Evolutionary conservation across 1,140 invertebrate species (phyloP).

Genomic region (Drosophila asahinai): DNA sequence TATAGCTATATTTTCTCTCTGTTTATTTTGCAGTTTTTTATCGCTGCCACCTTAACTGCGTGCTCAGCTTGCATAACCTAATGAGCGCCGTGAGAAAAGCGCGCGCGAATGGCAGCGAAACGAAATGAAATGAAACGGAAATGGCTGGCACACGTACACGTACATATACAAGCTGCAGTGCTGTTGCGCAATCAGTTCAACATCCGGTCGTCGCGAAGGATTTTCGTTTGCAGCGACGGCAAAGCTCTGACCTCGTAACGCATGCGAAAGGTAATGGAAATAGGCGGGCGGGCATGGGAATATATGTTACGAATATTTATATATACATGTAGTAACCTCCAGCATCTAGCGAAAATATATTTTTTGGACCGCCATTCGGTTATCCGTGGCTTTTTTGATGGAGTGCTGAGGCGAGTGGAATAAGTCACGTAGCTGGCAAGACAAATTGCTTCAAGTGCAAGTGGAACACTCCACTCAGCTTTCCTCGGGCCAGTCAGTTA

Average conservation of each 20-base stretch:
- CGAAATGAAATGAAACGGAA: conserved; percentile 57
- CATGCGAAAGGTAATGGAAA: conserved; percentile 60
- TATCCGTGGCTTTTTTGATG: conserved; percentile 43
- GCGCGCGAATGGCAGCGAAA: conserved; percentile 42
- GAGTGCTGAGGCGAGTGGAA: conserved; percentile 40
- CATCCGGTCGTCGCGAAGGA: conserved; percentile 53
- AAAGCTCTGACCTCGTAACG: conserved; percentile 63
- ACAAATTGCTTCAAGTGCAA: conserved; percentile 77
- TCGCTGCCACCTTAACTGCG: neutral
- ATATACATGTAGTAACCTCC: neutral
- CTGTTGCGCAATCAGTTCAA: conserved; percentile 73
- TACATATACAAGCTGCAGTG: conserved; percentile 22
- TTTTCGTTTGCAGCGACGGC: conserved; percentile 30
- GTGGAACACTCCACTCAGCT: conserved; percentile 44
- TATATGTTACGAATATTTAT: neutral
- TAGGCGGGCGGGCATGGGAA: conserved; percentile 18
- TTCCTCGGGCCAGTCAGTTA: conserved; percentile 45
- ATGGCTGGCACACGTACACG: conserved; percentile 28
- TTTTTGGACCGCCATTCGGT: conserved; percentile 5
- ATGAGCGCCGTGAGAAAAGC: conserved; percentile 50
- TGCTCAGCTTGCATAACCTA: conserved; percentile 64
- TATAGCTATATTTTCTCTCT: too few relatives aligned
- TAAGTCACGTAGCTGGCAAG: conserved; percentile 76
- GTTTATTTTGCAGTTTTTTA: neutral
- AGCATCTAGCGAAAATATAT: conserved; percentile 44